Conservation (phyloP, 2,888 invertebrate genomes). For the Octonoba sinensis region DNA sequence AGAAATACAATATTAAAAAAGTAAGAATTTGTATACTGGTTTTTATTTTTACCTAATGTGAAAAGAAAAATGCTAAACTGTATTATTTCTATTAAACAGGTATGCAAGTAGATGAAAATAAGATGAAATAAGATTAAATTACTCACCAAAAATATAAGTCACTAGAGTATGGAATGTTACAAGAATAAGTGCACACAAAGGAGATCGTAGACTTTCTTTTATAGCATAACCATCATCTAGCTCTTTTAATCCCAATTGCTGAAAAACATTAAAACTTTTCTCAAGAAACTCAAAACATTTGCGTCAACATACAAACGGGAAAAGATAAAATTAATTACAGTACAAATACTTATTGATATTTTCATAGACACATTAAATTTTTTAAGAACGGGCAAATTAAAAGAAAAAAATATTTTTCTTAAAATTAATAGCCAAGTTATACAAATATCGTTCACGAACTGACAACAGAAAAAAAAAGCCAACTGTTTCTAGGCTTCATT, state of each 20-base stretch:
- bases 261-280: conserved; percentile 3
- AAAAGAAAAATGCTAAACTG: no score
- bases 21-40: no score
- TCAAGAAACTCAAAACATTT: background rate
- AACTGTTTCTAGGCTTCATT: no score
- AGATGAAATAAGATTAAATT: background rate
- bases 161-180: conserved; percentile 80
- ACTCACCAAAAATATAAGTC: conserved; percentile 62
- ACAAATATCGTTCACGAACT: no score
- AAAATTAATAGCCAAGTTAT: no score
- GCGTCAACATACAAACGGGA: background rate
- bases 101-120: no score
- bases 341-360: background rate
- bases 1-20: no score
- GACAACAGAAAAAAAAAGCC: no score
- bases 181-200: conserved; percentile 87
- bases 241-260: conserved; percentile 79
- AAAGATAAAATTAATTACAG: background rate
- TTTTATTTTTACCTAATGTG: no score
- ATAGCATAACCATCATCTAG: conserved; percentile 81
- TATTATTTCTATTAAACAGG: no score
- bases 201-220: conserved; percentile 83
- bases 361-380: no score
- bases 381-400: background rate
- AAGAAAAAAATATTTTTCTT: background rate